A percentile compares a stretch with the other conserved stretches of the same genome.
These are phyloP conservation scores for Siniperca chuatsi DNA, from an alignment of 2,113 vertebrate species.

Conservation along the genomic window DNA sequence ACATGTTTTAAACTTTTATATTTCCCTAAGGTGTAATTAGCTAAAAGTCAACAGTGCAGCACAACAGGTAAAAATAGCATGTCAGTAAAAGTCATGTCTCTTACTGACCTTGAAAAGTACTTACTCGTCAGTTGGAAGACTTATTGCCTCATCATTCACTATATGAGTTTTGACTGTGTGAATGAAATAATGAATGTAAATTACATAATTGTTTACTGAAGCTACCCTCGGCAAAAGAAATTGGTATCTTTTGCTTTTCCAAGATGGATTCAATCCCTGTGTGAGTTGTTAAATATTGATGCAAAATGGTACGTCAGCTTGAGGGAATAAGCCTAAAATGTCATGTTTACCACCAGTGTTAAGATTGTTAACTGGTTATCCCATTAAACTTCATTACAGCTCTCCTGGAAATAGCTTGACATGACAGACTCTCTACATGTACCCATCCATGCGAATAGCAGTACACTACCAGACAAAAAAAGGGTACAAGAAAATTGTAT, in stretches of 20 bases:
- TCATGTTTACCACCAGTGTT: neutral
- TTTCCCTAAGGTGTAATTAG: neutral
- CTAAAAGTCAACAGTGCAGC: neutral
- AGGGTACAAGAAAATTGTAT: neutral
- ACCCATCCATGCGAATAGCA: neutral
- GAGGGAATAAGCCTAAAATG: neutral
- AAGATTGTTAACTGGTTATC: neutral
- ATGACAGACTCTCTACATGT: neutral
- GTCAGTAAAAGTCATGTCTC: neutral
- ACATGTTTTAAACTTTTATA: neutral
- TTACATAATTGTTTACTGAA: conserved; percentile 34
- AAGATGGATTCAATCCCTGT: conserved; percentile 8
- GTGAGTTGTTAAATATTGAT: conserved; percentile 8
- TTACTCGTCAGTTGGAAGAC: conserved; percentile 18
- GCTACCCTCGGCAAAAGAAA: conserved; percentile 5
- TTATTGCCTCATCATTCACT: conserved; percentile 16
- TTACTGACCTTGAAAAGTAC: conserved; percentile 1
- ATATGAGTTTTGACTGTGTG: neutral
- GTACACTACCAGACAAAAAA: neutral
- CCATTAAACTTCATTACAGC: neutral
- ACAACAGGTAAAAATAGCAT: neutral
- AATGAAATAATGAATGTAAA: conserved; percentile 18
- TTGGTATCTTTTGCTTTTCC: conserved; percentile 9
- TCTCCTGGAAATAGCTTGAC: neutral
- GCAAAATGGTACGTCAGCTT: neutral